These are phyloP conservation scores for Neoarius graeffei DNA, from an alignment of 2,113 vertebrate species.

Conservation along the genomic window DNA sequence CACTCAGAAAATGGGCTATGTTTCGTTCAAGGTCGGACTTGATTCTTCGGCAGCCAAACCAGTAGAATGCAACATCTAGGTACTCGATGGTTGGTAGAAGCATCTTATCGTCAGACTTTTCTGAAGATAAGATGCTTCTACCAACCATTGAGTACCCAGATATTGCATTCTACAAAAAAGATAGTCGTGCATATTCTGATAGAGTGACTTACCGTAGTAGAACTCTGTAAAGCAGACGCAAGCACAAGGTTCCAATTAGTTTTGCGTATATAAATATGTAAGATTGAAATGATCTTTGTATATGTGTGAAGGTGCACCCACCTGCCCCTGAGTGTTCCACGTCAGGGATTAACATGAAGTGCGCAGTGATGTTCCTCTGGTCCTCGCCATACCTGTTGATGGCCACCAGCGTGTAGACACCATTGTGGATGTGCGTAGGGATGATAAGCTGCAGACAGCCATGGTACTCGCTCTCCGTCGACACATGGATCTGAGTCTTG, in stretches of 20 bases:
- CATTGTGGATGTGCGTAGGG: constrained; percentile 95
- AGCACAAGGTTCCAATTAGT: constrained; percentile 28
- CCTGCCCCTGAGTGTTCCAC: constrained; percentile 73
- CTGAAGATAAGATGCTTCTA: too few relatives aligned
- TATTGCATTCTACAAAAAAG: too few relatives aligned
- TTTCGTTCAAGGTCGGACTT: too few relatives aligned
- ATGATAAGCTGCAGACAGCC: constrained; percentile 94
- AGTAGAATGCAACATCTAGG: too few relatives aligned
- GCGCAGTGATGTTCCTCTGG: constrained; percentile 82
- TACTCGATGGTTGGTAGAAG: too few relatives aligned
- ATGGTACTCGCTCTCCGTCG: constrained; percentile 87
- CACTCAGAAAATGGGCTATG: too few relatives aligned
- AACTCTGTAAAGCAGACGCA: constrained; percentile 49
- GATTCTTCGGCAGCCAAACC: too few relatives aligned
- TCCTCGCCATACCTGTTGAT: constrained; percentile 86
- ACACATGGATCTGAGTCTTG: constrained; percentile 86
- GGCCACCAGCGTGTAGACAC: constrained; percentile 87
- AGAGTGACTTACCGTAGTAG: constrained; percentile 65
- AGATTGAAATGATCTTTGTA: background rate
- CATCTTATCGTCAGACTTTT: too few relatives aligned
- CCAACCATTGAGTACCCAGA: too few relatives aligned
- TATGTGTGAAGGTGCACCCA: background rate
- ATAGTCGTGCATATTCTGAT: background rate
- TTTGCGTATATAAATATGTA: background rate
- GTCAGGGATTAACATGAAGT: constrained; percentile 87